A percentile compares a stretch with the other conserved stretches of the same genome.
Conservation (phyloP, 2,113 vertebrate species). For the Zosterops hypoxanthus region DNA sequence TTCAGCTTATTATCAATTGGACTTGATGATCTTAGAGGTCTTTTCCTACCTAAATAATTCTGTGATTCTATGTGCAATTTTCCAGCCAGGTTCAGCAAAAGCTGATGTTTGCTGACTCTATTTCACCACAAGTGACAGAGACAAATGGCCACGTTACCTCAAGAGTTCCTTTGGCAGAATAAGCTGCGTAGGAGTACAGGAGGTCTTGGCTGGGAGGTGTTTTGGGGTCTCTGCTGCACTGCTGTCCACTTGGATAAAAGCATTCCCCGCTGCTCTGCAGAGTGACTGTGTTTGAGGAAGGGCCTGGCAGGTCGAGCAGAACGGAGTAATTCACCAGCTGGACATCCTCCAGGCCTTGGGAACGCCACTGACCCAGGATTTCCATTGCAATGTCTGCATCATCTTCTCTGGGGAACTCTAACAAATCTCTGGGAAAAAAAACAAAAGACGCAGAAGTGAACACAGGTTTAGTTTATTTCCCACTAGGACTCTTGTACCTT, state of each 20-base stretch:
- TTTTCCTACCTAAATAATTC: neutral
- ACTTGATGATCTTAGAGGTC: neutral
- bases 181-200: slow-evolving; percentile 85
- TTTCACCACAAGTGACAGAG: slow-evolving; percentile 71
- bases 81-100: slow-evolving; percentile 46
- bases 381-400: slow-evolving; percentile 74
- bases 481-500: neutral
- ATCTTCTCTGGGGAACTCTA: slow-evolving; percentile 71
- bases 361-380: slow-evolving; percentile 84
- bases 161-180: slow-evolving; percentile 88
- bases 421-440: slow-evolving; percentile 75
- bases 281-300: slow-evolving; percentile 83
- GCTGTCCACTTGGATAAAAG: slow-evolving; percentile 84
- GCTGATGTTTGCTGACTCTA: slow-evolving; percentile 33
- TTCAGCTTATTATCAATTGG: neutral
- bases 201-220: slow-evolving; percentile 65
- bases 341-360: slow-evolving; percentile 84
- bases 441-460: neutral
- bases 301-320: slow-evolving; percentile 84
- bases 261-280: slow-evolving; percentile 80
- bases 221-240: slow-evolving; percentile 74
- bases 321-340: slow-evolving; percentile 87
- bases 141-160: slow-evolving; percentile 82
- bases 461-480: neutral
- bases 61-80: neutral